phyloP scores from a whole-genome alignment of 2,797 vertebrate genomes.

The Diglossa cyanea region DNA sequence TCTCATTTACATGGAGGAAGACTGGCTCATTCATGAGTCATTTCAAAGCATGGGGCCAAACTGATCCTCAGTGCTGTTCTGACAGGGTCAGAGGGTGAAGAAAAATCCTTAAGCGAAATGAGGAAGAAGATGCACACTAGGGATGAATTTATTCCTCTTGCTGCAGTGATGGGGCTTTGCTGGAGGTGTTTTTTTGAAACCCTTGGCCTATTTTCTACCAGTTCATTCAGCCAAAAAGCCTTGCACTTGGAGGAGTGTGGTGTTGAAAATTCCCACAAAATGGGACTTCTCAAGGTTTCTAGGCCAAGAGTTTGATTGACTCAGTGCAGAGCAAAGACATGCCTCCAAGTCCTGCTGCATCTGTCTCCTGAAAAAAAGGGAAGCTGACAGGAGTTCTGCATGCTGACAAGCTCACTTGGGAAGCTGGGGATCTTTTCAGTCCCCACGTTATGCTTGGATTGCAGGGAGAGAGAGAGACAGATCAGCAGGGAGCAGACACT shows the following conservation, averaged over 20 bases:
- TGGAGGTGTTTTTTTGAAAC: constrained; percentile 19
- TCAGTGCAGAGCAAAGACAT: background rate
- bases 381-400: constrained; percentile 28
- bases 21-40: constrained; percentile 33
- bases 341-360: background rate
- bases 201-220: background rate
- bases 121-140: background rate
- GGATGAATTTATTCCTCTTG: background rate
- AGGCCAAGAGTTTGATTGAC: background rate
- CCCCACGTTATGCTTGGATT: background rate
- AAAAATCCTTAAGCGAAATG: background rate
- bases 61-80: constrained; percentile 21
- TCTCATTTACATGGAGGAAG: constrained; percentile 24
- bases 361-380: background rate
- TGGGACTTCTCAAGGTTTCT: background rate
- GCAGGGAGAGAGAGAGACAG: background rate
- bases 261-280: constrained; percentile 19
- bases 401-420: background rate
- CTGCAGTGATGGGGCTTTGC: background rate
- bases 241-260: background rate
- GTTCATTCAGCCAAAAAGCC: background rate
- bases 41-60: constrained; percentile 27
- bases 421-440: constrained; percentile 14
- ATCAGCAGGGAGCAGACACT: background rate
- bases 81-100: constrained; percentile 35